These are phyloP conservation scores for Intellagama lesueurii DNA, from an alignment of 2,797 vertebrate species.

Conservation along the genomic window DNA sequence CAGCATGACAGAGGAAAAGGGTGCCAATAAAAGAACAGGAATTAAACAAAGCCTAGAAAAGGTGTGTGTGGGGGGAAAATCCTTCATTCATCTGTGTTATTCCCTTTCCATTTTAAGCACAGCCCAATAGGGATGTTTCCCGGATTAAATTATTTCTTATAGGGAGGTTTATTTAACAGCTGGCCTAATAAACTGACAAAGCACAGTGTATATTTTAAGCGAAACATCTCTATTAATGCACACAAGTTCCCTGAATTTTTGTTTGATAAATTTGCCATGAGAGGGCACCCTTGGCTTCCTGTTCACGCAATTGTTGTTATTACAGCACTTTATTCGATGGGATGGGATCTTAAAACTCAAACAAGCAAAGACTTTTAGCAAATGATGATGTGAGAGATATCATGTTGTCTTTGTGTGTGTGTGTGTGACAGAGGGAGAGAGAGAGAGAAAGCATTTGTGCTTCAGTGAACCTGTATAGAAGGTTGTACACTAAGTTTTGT, in stretches of 20 bases:
- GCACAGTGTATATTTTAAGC: background rate
- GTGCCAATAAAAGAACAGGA: no score
- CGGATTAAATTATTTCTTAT: no score
- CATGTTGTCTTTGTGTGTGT: background rate
- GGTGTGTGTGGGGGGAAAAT: no score
- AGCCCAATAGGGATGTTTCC: no score
- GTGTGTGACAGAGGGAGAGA: no score
- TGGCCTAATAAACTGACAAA: background rate
- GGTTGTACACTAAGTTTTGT: background rate
- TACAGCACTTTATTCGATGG: background rate
- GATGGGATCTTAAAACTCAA: background rate
- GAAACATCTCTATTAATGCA: background rate
- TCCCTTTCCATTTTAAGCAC: no score
- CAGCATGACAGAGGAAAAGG: no score
- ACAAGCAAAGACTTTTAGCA: background rate
- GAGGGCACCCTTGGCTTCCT: slow-evolving; percentile 14
- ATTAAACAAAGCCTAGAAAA: no score
- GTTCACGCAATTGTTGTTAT: background rate
- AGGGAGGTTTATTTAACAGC: background rate
- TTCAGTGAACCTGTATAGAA: background rate
- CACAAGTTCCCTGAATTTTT: background rate
- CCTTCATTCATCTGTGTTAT: no score
- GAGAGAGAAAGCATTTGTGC: background rate
- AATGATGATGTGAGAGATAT: background rate
- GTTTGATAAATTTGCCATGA: slow-evolving; percentile 8